These are phyloP conservation scores for Discoglossus pictus DNA, from an alignment of 2,797 vertebrate genomes.

Conservation along the genomic window DNA sequence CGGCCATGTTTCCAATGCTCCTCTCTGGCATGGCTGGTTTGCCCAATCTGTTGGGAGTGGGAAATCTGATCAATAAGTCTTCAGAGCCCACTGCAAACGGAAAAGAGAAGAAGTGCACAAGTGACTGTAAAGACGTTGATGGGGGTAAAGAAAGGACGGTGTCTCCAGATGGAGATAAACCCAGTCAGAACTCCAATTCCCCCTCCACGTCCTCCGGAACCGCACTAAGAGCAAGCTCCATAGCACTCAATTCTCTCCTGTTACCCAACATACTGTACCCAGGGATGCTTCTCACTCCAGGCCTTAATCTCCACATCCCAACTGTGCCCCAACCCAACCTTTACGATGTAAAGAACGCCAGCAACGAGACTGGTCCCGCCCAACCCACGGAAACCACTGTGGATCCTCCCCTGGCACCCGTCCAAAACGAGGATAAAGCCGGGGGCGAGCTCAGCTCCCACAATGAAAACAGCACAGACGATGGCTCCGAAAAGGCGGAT, in stretches of 20 bases:
- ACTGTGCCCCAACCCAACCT: slow-evolving; percentile 75
- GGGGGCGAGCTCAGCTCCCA: slow-evolving; percentile 83
- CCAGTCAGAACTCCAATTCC: slow-evolving; percentile 71
- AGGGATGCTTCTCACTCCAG: slow-evolving; percentile 99
- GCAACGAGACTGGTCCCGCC: slow-evolving; percentile 73
- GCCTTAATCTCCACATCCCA: slow-evolving; percentile 97
- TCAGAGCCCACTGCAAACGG: slow-evolving; percentile 75
- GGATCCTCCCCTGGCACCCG: slow-evolving; percentile 10
- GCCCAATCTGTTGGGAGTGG: slow-evolving; percentile 88
- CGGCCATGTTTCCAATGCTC: slow-evolving; percentile 97
- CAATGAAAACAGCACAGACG: slow-evolving; percentile 91
- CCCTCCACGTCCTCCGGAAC: slow-evolving; percentile 78
- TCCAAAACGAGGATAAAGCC: slow-evolving; percentile 71
- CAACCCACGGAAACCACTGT: slow-evolving; percentile 65
- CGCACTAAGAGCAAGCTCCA: slow-evolving; percentile 77
- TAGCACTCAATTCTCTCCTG: slow-evolving; percentile 94
- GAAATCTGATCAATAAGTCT: slow-evolving; percentile 79
- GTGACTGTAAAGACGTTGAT: slow-evolving; percentile 73
- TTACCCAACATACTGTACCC: slow-evolving; percentile 98
- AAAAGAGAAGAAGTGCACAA: slow-evolving; percentile 71
- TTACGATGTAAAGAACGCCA: slow-evolving; percentile 83
- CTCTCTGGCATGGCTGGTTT: slow-evolving; percentile 91
- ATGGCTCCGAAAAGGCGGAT: slow-evolving; percentile 90
- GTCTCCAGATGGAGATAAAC: slow-evolving; percentile 71
- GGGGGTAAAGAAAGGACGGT: slow-evolving; percentile 94